Base-by-base conservation (phyloP, 2,888 invertebrate genomes). In the Apotomis turbidana region DNA sequence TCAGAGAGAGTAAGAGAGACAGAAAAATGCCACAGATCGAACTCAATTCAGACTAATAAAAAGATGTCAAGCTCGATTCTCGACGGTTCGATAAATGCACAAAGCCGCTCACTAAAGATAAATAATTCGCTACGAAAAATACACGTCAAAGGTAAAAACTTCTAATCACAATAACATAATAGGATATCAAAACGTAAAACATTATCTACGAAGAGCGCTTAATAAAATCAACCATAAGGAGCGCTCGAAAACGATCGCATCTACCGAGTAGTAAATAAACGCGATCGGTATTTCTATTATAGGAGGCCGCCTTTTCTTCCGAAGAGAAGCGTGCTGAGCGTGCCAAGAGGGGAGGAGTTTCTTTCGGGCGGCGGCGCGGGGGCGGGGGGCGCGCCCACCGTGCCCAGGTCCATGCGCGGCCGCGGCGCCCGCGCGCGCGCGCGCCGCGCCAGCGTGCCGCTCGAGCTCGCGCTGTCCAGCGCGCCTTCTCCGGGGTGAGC, bases 221-320 rank as follows among this genome's bases (percentile, higher is more conserved):
- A 51, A 54, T 38, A 46, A 59, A 73, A 68, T 60, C 59, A 51
- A 44, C 41, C 49, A 69, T 5, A 59, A 60, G 0, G 41, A 41
- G 41, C 58, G 46, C 36, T 54, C 66, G n/a, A 46, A 55, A 57
- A 38, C 58, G 38, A 59, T 13, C 41, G 41, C 38, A 59, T 15
- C 38, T 9, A 57, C 74, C 73, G 27, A 27, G 27, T 27, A 27
- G 27, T 27, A 27, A 46, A 55, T 46, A 54, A 60, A 12, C 54
- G 73, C 58, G 67, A 57, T n/a, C 61, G n/a, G 38, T 75, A 68
- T 71, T 36, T 36, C 4, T 74, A 76, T 81, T 86, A 93, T 75
- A 97, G 95, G 80, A 97, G 94, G 68, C 97, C 97, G 66, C 97
- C 97, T 84, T 97, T 97, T 75, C 97, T 94, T 52, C 97, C 97